Percentiles rank a stretch among this genome's conserved stretches.
phyloP scores from a whole-genome alignment of 2,888 invertebrate species.

The Tachina grossa region DNA sequence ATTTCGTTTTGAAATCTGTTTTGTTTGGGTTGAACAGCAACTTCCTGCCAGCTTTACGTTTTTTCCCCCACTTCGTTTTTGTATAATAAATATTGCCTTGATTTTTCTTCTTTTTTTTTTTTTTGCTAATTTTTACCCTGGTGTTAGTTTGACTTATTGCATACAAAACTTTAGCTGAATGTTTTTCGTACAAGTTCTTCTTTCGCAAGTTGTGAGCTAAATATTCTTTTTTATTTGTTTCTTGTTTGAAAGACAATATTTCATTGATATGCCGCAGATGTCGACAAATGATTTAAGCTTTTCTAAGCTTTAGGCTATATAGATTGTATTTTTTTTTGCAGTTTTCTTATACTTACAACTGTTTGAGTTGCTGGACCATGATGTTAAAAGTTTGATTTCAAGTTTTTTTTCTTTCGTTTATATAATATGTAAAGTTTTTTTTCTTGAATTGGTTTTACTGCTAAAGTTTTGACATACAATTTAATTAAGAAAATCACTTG shows the following conservation, averaged over 20 bases:
- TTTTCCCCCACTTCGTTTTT: not conserved
- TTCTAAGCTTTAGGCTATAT: conserved; percentile 68
- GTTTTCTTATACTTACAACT: conserved; percentile 7
- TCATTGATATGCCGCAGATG: conserved; percentile 72
- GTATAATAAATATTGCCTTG: conserved; percentile 24
- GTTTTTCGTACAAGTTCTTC: conserved; percentile 31
- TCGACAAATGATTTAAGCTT: conserved; percentile 71
- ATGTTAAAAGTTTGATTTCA: conserved; percentile 57
- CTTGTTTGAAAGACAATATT: conserved; percentile 51
- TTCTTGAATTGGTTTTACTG: conserved; percentile 46
- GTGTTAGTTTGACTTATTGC: conserved; percentile 70
- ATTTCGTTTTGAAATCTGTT: conserved; percentile 38
- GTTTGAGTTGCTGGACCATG: conserved; percentile 35
- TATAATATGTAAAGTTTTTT: not conserved
- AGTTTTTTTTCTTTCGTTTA: not conserved
- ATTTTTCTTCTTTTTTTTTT: not conserved
- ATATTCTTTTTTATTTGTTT: not conserved
- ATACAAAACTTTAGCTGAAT: conserved; percentile 56
- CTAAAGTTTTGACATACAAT: conserved; percentile 70
- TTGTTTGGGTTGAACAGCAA: conserved; percentile 4
- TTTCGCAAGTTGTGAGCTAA: conserved; percentile 8
- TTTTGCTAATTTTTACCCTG: conserved; percentile 23
- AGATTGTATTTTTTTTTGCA: conserved; percentile 53
- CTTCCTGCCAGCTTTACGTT: not conserved
- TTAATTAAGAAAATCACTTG: conserved; percentile 72